Evolutionary conservation across 2,888 invertebrate species (phyloP), one percentile per base, ranked within the genome.

Genomic region (Sipunculus nudus): DNA sequence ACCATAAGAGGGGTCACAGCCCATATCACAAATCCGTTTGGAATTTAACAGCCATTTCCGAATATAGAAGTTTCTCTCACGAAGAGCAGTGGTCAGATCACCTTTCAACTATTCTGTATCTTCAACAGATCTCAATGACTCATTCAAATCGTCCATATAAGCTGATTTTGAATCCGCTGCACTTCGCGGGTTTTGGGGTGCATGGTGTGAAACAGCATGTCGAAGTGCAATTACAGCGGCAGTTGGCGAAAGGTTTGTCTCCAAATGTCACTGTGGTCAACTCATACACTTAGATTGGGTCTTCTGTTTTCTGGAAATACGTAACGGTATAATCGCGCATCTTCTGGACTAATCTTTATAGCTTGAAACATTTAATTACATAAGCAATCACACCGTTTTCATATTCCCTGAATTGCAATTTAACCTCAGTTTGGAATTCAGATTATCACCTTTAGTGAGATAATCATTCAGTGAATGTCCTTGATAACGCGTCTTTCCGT

Each of bases 381-480:
- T 50, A 29, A 4, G 50, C 50, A 8, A 50, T n/a, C 5, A 50
- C 50, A 21, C 50, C 50, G 4, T 35, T n/a, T 39, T 50, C 50
- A 21, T 41, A 50, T 21, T 50, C 50, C 8, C 50, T 3, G n/a
- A 50, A 50, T 4, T 26, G 35, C 5, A 50, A 35, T 5, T n/a
- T 35, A 8, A 50, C 25, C 19, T 50, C 50, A 50, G 26, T 19
- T 50, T 38, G 6, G 19, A 38, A 35, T 50, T 50, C 50, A 50
- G 29, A 21, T 50, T 54, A n/a, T 8, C 28, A 26, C 29, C 28
- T 29, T 50, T 25, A 28, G 21, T 23, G 8, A 26, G 26, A n/a
- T 29, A 21, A 32, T 54, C 48, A 23, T 54, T 54, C 50, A 54
- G 23, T 5, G 53, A 54, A 19, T 53, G 52, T 23, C 55, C 49